Base-by-base conservation (phyloP, 2,888 invertebrate species). In the Epistrophe eligans region DNA sequence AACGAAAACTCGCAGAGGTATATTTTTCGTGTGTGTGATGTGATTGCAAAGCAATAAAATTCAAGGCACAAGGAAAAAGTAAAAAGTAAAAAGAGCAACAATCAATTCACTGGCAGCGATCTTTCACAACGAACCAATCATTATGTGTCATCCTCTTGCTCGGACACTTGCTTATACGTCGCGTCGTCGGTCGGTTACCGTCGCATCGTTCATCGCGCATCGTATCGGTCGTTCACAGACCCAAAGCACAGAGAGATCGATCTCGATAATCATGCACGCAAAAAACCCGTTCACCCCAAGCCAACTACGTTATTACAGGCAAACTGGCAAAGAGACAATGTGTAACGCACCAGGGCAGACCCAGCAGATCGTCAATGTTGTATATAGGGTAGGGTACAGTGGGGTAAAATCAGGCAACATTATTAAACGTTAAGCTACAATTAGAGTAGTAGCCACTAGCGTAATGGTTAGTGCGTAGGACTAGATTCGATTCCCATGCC, bases 41-140 rank as follows among this genome's bases (percentile, higher is more conserved):
- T 84, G 84, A 85, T 85, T 82, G 85, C 79, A 76, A 82, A 60
- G 82, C 71, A 87, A 87, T 87, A 82, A 82, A 87, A 82, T 79
- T 58, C 57, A 79, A 79, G 77, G 77, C 77, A 72, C 55, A 48
- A 38, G 58, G 43, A 73, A n/a, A 19, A 17, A 28, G 28, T 9
- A 50, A 24, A 24, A 24, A n/a, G n/a, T 17, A 55, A 55, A 55
- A 55, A 62, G 62, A 24, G 48, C 55, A 43, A 38, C 58, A 57
- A 71, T 62, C 66, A 62, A 38, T 38, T 35, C 66, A 38, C 19
- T 70, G 70, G 52, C 70, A 70, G 67, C 73, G 60, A 81, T 84
- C 81, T 81, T 77, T 81, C 81, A 74, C 81, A 83, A 72, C 87
- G 83, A 87, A 87, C 87, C 87, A 87, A 87, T 83, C 87, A 87